Conservation (phyloP, 92 coral and sea anemone genomes). For the Palythoa caribaeorum region DNA sequence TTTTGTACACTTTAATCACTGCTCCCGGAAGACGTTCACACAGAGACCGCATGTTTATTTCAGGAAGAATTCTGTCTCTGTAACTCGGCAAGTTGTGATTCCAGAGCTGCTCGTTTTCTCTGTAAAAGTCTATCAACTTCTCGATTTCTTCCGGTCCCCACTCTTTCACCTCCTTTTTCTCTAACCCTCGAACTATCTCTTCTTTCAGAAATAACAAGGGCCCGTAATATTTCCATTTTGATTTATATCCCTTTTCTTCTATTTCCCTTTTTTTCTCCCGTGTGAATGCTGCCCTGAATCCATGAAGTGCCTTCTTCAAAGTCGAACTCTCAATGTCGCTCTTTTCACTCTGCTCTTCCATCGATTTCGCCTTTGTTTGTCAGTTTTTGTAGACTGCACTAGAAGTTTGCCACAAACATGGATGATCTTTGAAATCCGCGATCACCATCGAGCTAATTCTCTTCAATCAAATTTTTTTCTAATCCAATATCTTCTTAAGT, state of each 20-base stretch:
- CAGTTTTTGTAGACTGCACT: too few relatives aligned
- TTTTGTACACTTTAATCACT: not conserved
- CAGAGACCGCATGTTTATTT: not conserved
- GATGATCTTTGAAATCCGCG: too few relatives aligned
- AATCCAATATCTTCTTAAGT: too few relatives aligned
- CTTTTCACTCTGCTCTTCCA: not conserved
- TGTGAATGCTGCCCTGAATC: not conserved
- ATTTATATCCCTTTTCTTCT: not conserved
- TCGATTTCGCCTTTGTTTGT: too few relatives aligned
- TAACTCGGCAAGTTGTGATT: constrained; percentile 13
- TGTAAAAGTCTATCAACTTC: constrained; percentile 5
- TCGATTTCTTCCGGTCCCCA: not conserved
- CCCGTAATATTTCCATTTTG: not conserved
- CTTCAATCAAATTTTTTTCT: too few relatives aligned
- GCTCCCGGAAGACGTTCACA: not conserved
- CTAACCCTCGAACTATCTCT: not conserved
- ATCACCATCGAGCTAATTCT: too few relatives aligned
- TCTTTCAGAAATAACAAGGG: not conserved
- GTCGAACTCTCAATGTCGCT: not conserved
- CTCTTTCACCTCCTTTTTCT: not conserved
- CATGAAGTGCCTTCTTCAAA: not conserved
- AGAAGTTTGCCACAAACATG: too few relatives aligned
- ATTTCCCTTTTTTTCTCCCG: not conserved
- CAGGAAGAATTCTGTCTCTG: not conserved
- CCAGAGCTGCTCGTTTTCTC: constrained; percentile 22